These are phyloP conservation scores for Calephelis virginiensis DNA, from an alignment of 1,140 invertebrate genomes.

Conservation along the genomic window DNA sequence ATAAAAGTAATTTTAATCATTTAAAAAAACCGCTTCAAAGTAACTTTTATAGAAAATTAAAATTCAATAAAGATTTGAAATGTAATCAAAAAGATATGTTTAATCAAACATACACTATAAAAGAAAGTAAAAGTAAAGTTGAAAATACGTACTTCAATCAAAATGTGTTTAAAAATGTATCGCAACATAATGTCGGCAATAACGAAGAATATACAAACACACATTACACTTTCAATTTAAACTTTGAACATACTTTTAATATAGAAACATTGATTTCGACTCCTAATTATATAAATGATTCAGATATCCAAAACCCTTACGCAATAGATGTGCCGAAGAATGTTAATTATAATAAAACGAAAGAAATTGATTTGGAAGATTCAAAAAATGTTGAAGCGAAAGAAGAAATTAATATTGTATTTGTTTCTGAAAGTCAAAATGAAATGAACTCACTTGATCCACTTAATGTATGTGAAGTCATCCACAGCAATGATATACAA, in stretches of 20 bases:
- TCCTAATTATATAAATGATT: background rate
- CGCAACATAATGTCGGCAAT: background rate
- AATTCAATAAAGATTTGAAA: background rate
- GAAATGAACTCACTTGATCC: slow-evolving; percentile 34
- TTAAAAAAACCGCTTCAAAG: background rate
- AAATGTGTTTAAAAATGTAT: background rate
- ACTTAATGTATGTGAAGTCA: slow-evolving; percentile 43
- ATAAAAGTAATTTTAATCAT: slow-evolving; percentile 8
- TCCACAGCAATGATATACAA: slow-evolving; percentile 24
- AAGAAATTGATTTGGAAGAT: background rate
- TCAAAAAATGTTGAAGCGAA: background rate
- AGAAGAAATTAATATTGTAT: background rate
- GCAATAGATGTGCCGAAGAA: slow-evolving; percentile 10
- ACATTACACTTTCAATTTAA: slow-evolving; percentile 6
- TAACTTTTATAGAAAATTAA: background rate
- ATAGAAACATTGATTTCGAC: slow-evolving; percentile 17
- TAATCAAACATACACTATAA: background rate
- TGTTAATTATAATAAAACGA: background rate
- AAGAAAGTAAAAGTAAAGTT: background rate
- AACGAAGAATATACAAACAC: background rate
- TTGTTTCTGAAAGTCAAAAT: slow-evolving; percentile 19
- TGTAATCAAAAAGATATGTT: background rate
- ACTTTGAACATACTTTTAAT: slow-evolving; percentile 27
- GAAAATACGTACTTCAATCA: background rate
- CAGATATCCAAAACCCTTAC: slow-evolving; percentile 7